Evolutionary conservation across 2,888 invertebrate genomes (phyloP).

Genomic region (Dorcus hopei): DNA sequence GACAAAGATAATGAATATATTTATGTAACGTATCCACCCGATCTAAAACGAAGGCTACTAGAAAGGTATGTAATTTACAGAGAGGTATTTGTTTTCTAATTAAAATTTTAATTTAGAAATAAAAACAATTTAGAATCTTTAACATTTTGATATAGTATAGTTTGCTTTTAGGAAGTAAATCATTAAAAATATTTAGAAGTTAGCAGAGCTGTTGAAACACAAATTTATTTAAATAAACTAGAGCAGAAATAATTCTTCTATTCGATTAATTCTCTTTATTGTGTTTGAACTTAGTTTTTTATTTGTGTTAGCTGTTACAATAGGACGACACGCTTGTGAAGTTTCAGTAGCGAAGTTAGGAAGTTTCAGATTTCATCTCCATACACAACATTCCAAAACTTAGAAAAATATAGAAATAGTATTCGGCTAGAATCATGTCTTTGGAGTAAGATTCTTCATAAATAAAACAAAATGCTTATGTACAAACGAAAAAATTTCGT

Average conservation of each 20-base stretch:
- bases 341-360: slow-evolving; percentile 5
- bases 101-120: slow-evolving; percentile 29
- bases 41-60: slow-evolving; percentile 76
- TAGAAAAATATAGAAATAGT: not conserved
- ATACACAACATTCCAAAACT: slow-evolving; percentile 2
- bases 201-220: too few species aligned
- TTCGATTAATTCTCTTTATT: too few species aligned
- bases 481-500: too few species aligned
- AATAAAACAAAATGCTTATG: too few species aligned
- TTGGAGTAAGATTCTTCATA: too few species aligned
- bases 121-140: too few species aligned
- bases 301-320: slow-evolving; percentile 69
- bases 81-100: too few species aligned
- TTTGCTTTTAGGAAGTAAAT: not conserved
- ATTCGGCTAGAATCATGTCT: too few species aligned
- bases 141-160: not conserved
- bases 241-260: too few species aligned
- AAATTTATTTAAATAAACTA: too few species aligned
- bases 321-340: slow-evolving; percentile 75
- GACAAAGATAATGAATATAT: slow-evolving; percentile 73
- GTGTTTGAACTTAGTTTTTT: not conserved
- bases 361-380: slow-evolving; percentile 3
- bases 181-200: too few species aligned
- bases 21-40: slow-evolving; percentile 84
- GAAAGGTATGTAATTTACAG: slow-evolving; percentile 62